Base-by-base conservation (phyloP, 2,797 vertebrate genomes). In the Hemitrygon akajei region DNA sequence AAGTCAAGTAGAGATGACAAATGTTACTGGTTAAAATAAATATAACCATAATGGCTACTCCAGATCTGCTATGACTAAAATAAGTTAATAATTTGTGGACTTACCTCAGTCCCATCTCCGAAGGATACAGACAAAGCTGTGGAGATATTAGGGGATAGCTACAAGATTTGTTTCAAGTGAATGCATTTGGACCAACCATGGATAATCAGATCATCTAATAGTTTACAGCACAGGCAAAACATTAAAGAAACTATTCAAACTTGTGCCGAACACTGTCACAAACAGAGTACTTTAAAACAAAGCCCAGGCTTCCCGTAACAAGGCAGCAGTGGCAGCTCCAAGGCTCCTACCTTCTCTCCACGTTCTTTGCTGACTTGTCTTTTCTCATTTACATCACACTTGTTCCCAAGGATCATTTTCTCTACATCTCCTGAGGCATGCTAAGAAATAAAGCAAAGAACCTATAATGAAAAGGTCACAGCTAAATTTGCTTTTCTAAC, bases 351-450 rank as follows among this genome's bases (percentile, higher is more conserved):
- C 97, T 99, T 99, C 95, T 99, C 98, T 79, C 99, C 99, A 37
- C 97, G 96, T 63, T 99, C 98, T 97, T 97, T 98, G 93, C 98
- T 98, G 79, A 99, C 99, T 95, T 99, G 99, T 94, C 99, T 97
- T 96, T 98, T 99, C 95, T 99, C 98, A 0, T 99, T 99, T 93
- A 99, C 98, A 58, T 99, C 99, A 93, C 99, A 99, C 95, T 99
- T 99, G 95, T 99, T 99, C n/a, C 98, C 99, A 2, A 99, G 97
- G 94, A 99, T 98, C 99, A 99, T 99, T 96, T 99, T 99, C 94
- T 99, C 98, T 12, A 99, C 98, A 12, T 99, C 98, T 0, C 98
- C 97, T 22, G 99, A 99, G 4, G 99, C 99, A 37, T 99, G 98
- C 99, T 99, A 94, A 2, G 93, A 5, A 25, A 94, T 25, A 87